Evolutionary conservation across 2,888 invertebrate species (phyloP).

Genomic region (Encarsia formosa): DNA sequence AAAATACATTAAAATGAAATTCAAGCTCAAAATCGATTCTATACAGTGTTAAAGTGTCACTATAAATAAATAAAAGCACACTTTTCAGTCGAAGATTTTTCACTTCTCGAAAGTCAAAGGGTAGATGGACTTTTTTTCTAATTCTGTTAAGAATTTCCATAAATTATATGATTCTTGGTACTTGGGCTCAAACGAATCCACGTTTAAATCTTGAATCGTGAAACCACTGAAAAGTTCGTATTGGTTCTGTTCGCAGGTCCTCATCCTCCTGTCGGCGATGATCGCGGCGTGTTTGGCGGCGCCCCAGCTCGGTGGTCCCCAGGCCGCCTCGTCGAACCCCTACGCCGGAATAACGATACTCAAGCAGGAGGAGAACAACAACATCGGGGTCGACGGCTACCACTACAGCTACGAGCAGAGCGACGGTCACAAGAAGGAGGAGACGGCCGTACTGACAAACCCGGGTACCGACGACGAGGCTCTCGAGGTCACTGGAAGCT

Average conservation of each 20-base stretch:
- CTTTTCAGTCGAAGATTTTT: too few species aligned
- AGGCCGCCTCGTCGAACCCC: constrained; percentile 34
- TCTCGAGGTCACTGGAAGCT: constrained; percentile 45
- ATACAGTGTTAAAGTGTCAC: too few species aligned
- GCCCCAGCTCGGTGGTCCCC: constrained; percentile 38
- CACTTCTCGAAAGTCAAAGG: too few species aligned
- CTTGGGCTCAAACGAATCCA: too few species aligned
- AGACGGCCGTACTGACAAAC: constrained; percentile 46
- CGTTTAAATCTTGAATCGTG: too few species aligned
- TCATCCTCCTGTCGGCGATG: constrained; percentile 30
- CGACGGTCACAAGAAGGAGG: constrained; percentile 48
- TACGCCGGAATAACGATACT: constrained; percentile 43
- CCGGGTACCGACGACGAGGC: constrained; percentile 47
- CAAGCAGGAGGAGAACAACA: constrained; percentile 47
- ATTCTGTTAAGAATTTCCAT: too few species aligned
- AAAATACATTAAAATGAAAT: too few species aligned
- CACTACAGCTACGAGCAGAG: constrained; percentile 49
- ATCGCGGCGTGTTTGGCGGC: constrained; percentile 38
- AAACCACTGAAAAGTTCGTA: too few species aligned
- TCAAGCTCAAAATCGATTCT: too few species aligned
- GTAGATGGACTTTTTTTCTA: too few species aligned
- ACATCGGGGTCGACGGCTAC: constrained; percentile 46
- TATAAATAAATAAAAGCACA: too few species aligned
- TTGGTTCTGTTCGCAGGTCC: constrained; percentile 8
- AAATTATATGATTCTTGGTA: too few species aligned